Base-by-base conservation (phyloP, 2,113 vertebrate species). In the Paraplagusia blochii region DNA sequence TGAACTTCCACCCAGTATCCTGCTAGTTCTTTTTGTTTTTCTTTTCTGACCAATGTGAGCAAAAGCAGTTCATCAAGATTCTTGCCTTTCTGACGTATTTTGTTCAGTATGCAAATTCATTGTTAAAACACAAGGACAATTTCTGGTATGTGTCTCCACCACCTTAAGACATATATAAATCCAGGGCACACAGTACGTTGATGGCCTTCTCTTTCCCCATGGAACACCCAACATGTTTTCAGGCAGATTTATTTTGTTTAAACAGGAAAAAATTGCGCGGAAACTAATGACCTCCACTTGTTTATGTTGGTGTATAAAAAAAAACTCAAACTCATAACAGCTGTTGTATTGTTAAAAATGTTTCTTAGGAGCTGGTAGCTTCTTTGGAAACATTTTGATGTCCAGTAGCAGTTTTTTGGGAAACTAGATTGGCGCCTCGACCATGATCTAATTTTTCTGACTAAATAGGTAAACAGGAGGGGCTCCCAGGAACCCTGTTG, bases 11-110 rank as follows among this genome's bases (percentile, higher is more conserved):
- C 45, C 6, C 5, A 6, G 55, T 67, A 66, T 83, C 74, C 65
- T 74, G 54, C 42, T 13, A 70, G 74, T 82, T 51, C 77, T 50
- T 34, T 40, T 6, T 29, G 17, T 44, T 47, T 67, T 74, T 55
- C 14, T 34, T 53, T 53, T 10, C 8, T 11, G n/a, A 13, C n/a
- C 16, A 17, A 1, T 52, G 1, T 51, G 11, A 18, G 16, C 15
- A 22, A 10, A 40, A 40, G 35, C 29, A 14, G 38, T 43, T 14
- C 4, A 19, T 66, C 6, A 1, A 52, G 9, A 59, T 51, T 62
- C 7, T 59, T 50, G 45, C 7, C 40, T 34, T 42, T 42, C 36
- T 9, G 4, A 4, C 58, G 35, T 5, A 63, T 57, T 44, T 16
- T 4, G 12, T 29, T 17, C 15, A n/a, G 0, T 12, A 55, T 61